These are phyloP conservation scores for Melipona beecheii DNA, from an alignment of 2,888 invertebrate genomes.

Conservation along the genomic window DNA sequence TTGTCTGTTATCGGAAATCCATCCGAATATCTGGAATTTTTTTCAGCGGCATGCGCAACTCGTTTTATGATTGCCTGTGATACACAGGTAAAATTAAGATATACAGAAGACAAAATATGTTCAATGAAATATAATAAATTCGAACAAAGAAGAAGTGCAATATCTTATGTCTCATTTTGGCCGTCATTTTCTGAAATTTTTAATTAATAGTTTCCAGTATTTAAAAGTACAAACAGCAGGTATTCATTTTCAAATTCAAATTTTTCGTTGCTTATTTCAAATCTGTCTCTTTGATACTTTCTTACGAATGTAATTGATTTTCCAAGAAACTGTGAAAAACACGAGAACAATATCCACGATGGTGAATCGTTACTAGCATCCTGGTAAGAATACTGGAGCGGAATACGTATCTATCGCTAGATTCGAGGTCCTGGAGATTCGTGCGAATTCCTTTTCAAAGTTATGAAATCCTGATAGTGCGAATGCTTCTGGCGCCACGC, in stretches of 20 bases:
- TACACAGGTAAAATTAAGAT: slow-evolving; percentile 64
- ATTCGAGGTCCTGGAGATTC: slow-evolving; percentile 24
- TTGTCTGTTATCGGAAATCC: slow-evolving; percentile 66
- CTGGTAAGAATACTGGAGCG: slow-evolving; percentile 65
- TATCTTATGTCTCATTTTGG: background rate
- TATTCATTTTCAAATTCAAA: background rate
- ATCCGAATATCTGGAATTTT: slow-evolving; percentile 70
- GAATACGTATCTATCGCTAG: slow-evolving; percentile 49
- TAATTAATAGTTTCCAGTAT: background rate
- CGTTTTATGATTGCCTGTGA: slow-evolving; percentile 71
- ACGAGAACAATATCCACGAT: background rate
- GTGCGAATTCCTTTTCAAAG: slow-evolving; percentile 46
- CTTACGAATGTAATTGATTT: slow-evolving; percentile 4
- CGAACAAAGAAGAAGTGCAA: background rate
- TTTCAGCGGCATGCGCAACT: slow-evolving; percentile 53
- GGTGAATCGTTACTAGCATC: slow-evolving; percentile 21
- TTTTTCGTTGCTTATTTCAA: background rate
- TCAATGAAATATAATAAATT: slow-evolving; percentile 17
- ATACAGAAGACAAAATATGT: slow-evolving; percentile 54
- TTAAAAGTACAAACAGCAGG: background rate
- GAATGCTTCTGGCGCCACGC: slow-evolving; percentile 81
- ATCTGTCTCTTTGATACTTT: background rate
- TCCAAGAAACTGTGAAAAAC: background rate
- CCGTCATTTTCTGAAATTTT: background rate
- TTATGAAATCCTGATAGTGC: slow-evolving; percentile 79